Percentiles rank a stretch among this genome's conserved stretches.
These are phyloP conservation scores for Pseudorhiza aurosa DNA, from an alignment of 30 jellyfish, hydroid and myxozoan species.

Conservation along the genomic window DNA sequence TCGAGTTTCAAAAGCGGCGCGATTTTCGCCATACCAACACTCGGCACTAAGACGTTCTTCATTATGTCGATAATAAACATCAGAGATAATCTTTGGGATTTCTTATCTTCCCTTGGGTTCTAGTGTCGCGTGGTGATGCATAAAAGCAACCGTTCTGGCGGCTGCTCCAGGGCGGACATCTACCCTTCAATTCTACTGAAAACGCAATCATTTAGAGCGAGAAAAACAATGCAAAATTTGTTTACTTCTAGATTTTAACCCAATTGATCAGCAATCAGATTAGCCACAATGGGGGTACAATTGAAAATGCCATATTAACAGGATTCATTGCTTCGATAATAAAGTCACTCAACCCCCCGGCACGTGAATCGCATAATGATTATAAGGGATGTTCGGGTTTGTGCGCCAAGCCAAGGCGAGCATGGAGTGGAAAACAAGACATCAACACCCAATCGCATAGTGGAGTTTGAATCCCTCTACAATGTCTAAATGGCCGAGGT, in stretches of 20 bases:
- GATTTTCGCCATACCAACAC: too few species aligned
- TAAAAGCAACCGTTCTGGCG: not conserved
- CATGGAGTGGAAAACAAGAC: not conserved
- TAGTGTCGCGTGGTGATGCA: not conserved
- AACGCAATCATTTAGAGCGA: not conserved
- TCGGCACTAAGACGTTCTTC: not conserved
- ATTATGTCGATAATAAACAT: not conserved
- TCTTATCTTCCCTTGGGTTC: not conserved
- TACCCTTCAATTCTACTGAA: not conserved
- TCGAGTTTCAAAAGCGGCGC: too few species aligned
- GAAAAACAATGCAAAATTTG: not conserved
- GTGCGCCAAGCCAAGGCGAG: slow-evolving; percentile 2
- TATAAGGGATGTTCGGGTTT: slow-evolving; percentile 4
- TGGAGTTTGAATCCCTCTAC: too few species aligned
- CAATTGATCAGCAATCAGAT: slow-evolving; percentile 21
- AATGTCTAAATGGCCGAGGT: too few species aligned
- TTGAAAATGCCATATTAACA: not conserved
- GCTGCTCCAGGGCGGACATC: not conserved
- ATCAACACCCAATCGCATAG: too few species aligned
- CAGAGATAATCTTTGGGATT: slow-evolving; percentile 6
- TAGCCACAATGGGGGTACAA: not conserved
- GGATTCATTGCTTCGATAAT: not conserved
- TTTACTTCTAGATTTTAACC: not conserved
- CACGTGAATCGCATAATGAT: not conserved
- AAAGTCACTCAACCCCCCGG: slow-evolving; percentile 2